phyloP scores from a whole-genome alignment of 2,113 vertebrate species.

The Ptyas mucosa region DNA sequence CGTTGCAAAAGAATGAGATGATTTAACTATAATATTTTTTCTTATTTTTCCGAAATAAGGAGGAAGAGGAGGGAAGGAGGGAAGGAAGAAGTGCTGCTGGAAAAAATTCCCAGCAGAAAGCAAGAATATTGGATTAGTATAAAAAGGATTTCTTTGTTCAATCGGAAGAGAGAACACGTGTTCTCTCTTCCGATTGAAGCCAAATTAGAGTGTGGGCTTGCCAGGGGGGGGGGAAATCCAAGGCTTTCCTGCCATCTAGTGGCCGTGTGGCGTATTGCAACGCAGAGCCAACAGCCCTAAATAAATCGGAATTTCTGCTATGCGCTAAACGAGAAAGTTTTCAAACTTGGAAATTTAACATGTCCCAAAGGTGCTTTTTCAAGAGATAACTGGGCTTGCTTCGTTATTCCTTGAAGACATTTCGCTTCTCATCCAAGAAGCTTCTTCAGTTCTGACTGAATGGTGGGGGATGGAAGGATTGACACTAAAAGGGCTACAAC shows the following conservation, averaged over 20 bases:
- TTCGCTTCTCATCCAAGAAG: no score
- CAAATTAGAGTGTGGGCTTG: not conserved
- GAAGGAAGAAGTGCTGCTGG: not conserved
- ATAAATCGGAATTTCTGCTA: not conserved
- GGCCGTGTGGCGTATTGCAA: not conserved
- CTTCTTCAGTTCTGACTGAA: no score
- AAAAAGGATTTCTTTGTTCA: not conserved
- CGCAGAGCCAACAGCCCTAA: not conserved
- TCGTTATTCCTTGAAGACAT: not conserved
- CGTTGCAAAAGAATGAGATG: not conserved
- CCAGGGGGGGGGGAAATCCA: not conserved
- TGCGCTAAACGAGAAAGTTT: not conserved
- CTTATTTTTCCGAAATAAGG: not conserved
- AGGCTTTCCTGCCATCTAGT: not conserved
- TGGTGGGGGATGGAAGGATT: no score
- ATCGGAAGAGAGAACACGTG: not conserved
- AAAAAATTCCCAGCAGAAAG: not conserved
- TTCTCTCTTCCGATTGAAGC: no score
- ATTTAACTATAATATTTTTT: not conserved
- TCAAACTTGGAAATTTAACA: not conserved
- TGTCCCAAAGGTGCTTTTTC: not conserved
- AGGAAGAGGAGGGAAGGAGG: not conserved
- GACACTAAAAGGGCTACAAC: no score
- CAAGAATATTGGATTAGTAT: not conserved
- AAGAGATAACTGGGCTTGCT: not conserved